Percentiles rank a stretch among this genome's conserved stretches.
Conservation (phyloP, 2,113 vertebrate species). For the Calonectris borealis region DNA sequence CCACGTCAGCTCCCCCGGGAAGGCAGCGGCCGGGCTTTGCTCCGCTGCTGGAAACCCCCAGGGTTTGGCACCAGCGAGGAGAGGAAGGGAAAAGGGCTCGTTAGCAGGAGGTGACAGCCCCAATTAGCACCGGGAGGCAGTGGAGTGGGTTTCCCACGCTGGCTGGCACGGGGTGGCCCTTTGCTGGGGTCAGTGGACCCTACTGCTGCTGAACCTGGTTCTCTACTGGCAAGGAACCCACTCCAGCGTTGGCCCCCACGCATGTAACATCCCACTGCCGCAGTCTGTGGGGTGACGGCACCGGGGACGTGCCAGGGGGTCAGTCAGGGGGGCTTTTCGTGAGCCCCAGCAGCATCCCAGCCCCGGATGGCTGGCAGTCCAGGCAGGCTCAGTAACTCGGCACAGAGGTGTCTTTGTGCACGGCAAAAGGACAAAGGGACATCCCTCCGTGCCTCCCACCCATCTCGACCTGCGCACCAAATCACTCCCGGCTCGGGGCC, state of each 20-base stretch:
- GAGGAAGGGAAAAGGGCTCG: not conserved
- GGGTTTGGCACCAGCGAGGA: not conserved
- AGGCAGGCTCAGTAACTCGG: not conserved
- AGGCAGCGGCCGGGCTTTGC: not conserved
- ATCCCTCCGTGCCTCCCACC: not conserved
- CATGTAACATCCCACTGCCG: not conserved
- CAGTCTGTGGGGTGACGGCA: not conserved
- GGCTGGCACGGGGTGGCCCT: not conserved
- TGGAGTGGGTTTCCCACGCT: not conserved
- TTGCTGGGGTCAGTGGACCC: not conserved
- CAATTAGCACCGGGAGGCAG: not conserved
- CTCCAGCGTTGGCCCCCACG: accelerated
- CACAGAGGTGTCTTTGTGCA: not conserved
- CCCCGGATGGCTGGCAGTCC: not conserved
- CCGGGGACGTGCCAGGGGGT: too few relatives aligned
- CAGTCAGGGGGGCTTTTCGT: accelerated
- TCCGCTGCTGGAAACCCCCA: not conserved
- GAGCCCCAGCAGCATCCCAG: not conserved
- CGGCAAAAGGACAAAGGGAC: not conserved
- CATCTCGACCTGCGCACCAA: not conserved
- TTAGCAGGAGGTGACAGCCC: not conserved
- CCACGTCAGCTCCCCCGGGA: not conserved
- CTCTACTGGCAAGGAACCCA: not conserved
- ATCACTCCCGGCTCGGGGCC: not conserved
- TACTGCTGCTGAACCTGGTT: not conserved